These are phyloP conservation scores for Poeciliopsis prolifica DNA, from an alignment of 2,113 vertebrate species.

Conservation along the genomic window DNA sequence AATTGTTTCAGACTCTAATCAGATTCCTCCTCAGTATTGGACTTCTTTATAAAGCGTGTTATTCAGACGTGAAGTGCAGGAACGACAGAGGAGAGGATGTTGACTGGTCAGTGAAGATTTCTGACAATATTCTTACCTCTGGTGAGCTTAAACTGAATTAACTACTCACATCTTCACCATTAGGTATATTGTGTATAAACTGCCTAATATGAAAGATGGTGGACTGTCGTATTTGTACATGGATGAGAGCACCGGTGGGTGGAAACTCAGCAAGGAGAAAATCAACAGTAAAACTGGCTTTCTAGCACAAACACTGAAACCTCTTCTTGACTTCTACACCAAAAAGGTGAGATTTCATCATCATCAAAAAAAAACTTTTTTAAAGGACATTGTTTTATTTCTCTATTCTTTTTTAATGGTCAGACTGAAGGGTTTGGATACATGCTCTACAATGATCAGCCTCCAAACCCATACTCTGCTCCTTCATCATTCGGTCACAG, in stretches of 20 bases:
- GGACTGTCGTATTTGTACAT: constrained; percentile 66
- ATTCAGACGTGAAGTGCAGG: constrained; percentile 50
- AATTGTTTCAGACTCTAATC: constrained; percentile 37
- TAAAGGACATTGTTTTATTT: not conserved
- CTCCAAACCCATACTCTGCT: not conserved
- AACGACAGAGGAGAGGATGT: constrained; percentile 23
- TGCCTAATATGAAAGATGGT: not conserved
- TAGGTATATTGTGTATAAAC: constrained; percentile 70
- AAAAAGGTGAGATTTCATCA: constrained; percentile 12
- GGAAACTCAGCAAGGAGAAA: not conserved
- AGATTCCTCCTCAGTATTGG: constrained; percentile 7
- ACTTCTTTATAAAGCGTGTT: constrained; percentile 20
- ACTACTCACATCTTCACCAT: not conserved
- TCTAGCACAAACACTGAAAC: constrained; percentile 57
- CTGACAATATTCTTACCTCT: not conserved
- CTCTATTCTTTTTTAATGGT: not conserved
- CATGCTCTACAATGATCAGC: constrained; percentile 69
- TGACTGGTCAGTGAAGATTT: constrained; percentile 56
- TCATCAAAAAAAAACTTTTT: not conserved
- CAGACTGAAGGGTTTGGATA: constrained; percentile 61
- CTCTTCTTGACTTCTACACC: constrained; percentile 52
- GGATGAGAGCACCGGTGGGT: constrained; percentile 57
- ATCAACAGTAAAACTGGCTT: constrained; percentile 40
- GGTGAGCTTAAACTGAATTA: not conserved
- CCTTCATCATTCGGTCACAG: constrained; percentile 58